Evolutionary conservation across 2,797 vertebrate species (phyloP).

Genomic region (Tangara arthus): DNA sequence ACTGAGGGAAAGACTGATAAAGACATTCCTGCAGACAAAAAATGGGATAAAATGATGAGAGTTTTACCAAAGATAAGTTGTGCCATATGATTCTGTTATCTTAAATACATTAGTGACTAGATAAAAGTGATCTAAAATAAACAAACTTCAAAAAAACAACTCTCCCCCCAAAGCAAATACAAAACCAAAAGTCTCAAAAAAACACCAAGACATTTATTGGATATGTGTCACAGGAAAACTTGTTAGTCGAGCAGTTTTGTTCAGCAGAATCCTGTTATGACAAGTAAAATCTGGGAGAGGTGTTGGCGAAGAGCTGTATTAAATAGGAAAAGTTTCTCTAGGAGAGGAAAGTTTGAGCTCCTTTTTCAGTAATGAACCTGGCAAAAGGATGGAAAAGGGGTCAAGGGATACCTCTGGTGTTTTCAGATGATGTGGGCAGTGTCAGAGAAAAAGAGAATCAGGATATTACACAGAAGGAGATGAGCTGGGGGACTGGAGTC

Average conservation of each 20-base stretch:
- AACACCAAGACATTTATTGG: neutral
- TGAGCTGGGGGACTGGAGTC: neutral
- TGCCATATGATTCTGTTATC: neutral
- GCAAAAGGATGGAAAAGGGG: neutral
- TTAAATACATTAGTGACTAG: neutral
- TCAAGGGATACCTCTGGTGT: neutral
- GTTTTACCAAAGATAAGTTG: neutral
- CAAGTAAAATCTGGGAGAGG: neutral
- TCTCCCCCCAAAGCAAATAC: fast-evolving
- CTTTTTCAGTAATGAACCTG: neutral
- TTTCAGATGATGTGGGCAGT: neutral
- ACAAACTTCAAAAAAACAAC: fast-evolving
- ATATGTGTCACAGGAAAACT: neutral
- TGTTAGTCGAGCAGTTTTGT: neutral
- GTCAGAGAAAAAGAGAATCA: neutral
- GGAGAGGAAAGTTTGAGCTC: neutral
- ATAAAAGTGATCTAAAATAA: neutral
- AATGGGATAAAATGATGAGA: neutral
- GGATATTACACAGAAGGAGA: neutral
- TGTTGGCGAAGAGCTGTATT: neutral
- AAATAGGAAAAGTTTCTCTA: neutral
- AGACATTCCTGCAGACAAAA: neutral
- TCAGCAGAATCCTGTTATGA: neutral
- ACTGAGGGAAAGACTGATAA: neutral
- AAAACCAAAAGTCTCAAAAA: neutral